Evolutionary conservation across 2,797 vertebrate species (phyloP).

Genomic region (Odontamblyopus lacepedii): DNA sequence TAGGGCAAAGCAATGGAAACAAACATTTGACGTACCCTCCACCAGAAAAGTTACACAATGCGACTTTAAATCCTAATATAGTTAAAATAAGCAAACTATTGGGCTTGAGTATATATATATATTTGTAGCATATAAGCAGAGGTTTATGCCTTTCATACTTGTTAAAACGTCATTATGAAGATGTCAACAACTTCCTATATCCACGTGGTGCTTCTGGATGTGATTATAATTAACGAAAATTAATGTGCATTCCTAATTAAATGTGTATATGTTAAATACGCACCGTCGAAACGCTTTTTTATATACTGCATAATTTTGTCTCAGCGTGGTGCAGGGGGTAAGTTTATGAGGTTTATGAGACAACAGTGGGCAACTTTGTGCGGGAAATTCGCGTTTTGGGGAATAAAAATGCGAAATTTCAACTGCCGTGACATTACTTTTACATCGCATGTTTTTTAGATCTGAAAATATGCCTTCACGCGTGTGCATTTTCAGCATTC

Average conservation of each 20-base stretch:
- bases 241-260: constrained; percentile 9
- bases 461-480: background rate
- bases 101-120: background rate
- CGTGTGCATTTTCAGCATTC: background rate
- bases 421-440: background rate
- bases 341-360: background rate
- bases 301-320: background rate
- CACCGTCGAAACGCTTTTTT: background rate
- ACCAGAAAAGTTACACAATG: no score
- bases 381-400: background rate
- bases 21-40: no score
- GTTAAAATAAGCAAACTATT: background rate
- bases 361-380: background rate
- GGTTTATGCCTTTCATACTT: background rate
- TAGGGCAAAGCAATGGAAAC: no score
- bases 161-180: background rate
- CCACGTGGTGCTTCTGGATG: background rate
- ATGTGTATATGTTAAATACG: constrained; percentile 1
- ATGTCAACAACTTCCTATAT: background rate
- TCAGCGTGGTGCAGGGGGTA: background rate
- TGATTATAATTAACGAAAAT: constrained; percentile 3
- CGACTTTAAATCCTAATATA: background rate
- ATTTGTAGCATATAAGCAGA: background rate
- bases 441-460: background rate
- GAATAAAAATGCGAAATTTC: background rate